These are phyloP conservation scores for Micronycteris hirsuta DNA, from an alignment of 2,113 vertebrate species.

Conservation along the genomic window DNA sequence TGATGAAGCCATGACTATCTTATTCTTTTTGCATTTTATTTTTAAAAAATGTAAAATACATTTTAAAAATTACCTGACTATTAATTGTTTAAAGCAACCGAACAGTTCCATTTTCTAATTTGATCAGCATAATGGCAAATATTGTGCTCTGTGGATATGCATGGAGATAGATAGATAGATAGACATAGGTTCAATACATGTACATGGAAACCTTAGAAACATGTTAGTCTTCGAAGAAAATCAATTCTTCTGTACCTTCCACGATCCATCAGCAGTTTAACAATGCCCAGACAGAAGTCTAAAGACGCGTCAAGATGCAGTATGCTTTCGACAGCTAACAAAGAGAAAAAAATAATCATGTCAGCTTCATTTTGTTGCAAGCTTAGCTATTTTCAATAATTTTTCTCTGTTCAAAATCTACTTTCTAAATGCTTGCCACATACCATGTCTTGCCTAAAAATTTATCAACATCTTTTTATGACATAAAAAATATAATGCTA, in stretches of 20 bases:
- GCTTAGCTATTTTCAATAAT: conserved; percentile 28
- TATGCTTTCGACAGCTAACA: conserved; percentile 85
- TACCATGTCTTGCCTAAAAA: conserved; percentile 15
- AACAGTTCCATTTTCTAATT: neutral
- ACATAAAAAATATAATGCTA: neutral
- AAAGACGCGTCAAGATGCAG: conserved; percentile 81
- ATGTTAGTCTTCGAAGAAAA: neutral
- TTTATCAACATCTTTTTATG: conserved; percentile 13
- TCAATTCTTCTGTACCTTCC: conserved; percentile 83
- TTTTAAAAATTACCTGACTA: conserved; percentile 11
- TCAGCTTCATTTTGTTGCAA: conserved; percentile 2
- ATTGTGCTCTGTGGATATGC: neutral
- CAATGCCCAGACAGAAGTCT: conserved; percentile 85
- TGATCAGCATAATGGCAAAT: conserved; percentile 11
- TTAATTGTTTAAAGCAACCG: conserved; percentile 28
- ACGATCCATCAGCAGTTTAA: conserved; percentile 87
- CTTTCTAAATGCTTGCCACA: conserved; percentile 16
- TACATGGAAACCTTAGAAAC: conserved; percentile 14
- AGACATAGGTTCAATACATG: neutral
- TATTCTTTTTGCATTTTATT: neutral
- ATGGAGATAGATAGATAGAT: neutral
- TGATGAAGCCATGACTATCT: neutral
- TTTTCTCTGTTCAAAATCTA: neutral
- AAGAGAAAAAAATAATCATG: conserved; percentile 57
- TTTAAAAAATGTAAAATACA: neutral